phyloP scores from a whole-genome alignment of 2,888 invertebrate species.

The Bedellia somnulentella region DNA sequence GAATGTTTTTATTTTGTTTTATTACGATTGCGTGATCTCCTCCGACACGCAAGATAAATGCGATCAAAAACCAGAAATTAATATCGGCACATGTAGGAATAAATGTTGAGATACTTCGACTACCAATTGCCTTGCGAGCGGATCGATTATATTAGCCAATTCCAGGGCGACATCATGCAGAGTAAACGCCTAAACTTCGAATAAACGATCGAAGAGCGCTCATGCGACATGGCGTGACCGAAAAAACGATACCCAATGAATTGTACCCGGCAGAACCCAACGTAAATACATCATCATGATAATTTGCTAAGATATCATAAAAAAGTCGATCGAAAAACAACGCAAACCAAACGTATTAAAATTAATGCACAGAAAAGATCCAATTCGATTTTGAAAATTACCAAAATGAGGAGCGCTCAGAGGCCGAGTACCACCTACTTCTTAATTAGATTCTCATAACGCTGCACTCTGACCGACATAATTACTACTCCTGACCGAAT shows the following conservation, averaged over 20 bases:
- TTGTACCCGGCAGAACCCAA: constrained; percentile 27
- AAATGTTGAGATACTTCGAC: constrained; percentile 25
- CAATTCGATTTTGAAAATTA: constrained; percentile 23
- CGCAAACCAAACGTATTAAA: constrained; percentile 6
- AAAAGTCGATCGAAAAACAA: constrained; percentile 14
- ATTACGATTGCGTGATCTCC: constrained; percentile 10
- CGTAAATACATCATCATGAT: constrained; percentile 51
- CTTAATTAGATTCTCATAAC: constrained; percentile 55
- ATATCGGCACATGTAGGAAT: constrained; percentile 25
- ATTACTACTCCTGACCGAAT: constrained; percentile 52
- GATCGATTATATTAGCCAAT: constrained; percentile 26
- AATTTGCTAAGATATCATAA: constrained; percentile 20
- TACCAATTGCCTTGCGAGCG: constrained; percentile 19
- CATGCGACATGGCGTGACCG: constrained; percentile 60
- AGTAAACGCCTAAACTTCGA: constrained; percentile 33
- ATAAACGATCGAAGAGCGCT: constrained; percentile 46
- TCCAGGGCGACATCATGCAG: constrained; percentile 29
- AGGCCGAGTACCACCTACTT: constrained; percentile 29
- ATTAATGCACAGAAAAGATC: constrained; percentile 12
- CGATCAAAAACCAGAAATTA: constrained; percentile 12
- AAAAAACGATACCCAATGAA: constrained; percentile 49
- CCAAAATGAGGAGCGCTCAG: constrained; percentile 17
- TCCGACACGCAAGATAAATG: constrained; percentile 9
- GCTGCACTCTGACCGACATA: constrained; percentile 60
- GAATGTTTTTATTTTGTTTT: no score